Evolutionary conservation across 2,888 invertebrate genomes (phyloP), one percentile per base, ranked within the genome.

Genomic region (Amphipoea lucens): DNA sequence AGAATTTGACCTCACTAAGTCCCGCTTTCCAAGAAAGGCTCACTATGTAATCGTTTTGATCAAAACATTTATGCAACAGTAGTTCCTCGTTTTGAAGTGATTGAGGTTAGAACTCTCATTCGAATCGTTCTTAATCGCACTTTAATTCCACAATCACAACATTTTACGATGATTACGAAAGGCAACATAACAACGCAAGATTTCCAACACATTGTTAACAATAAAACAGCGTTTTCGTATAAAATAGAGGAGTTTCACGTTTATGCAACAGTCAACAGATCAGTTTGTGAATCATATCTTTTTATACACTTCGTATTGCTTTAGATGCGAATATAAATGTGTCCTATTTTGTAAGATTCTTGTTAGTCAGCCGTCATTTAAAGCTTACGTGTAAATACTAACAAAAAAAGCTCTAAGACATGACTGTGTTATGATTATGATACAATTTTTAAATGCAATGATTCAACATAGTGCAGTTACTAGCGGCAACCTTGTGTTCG

Each of bases 241-340:
- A 79, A 85, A 89, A 89, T 80, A 81, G 78, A 86, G 82, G 74
- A 88, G 85, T 85, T 88, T 80, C 85, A 84, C 85, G 81, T 85
- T 90, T 88, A 87, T 83, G 88, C 82, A 89, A 90, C 70, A 68
- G 69, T 76, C 83, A 89, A 90, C 74, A 71, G 65, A 69, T 78
- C 62, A 65, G 67, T 82, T 82, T 48, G 76, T 89, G 90, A 89
- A 85, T 86, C 90, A 90, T 80, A 75, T 73, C 79, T 82, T 84
- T 81, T 87, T 87, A 87, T 84, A 84, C 68, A 69, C 71, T 76
- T 14, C 29, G 17, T 79, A 74, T 84, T 87, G 79, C 79, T 87
- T 86, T 72, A 78, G 84, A 87, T 81, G 78, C 66, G 78, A 88
- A 87, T 78, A 88, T 88, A 84, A 88, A 81, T 81, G 81, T 76